Evolutionary conservation across 2,113 vertebrate species (phyloP).

Genomic region (Dasyprocta punctata): DNA sequence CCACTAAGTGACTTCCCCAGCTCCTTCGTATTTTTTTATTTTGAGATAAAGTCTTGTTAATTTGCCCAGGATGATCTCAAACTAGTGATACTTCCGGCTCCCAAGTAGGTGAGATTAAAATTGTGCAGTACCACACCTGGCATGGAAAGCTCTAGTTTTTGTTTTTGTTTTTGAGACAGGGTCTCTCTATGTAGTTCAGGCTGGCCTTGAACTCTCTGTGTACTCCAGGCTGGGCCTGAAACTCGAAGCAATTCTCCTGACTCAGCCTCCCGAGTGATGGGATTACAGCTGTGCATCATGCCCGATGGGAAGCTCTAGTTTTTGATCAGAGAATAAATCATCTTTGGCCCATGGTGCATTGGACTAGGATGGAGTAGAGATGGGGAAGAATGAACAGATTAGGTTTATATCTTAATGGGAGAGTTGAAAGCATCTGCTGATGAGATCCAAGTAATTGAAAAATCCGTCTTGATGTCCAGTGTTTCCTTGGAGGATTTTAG

Average conservation of each 20-base stretch:
- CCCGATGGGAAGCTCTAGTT: neutral
- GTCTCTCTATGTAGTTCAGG: neutral
- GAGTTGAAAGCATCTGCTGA: neutral
- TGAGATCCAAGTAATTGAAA: neutral
- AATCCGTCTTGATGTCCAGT: accelerated
- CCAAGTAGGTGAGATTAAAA: neutral
- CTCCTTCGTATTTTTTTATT: neutral
- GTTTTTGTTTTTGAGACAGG: neutral
- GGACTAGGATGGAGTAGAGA: no score
- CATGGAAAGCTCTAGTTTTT: neutral
- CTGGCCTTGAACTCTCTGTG: neutral
- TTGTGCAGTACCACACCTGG: neutral
- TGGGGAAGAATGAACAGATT: neutral
- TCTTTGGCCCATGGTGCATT: neutral
- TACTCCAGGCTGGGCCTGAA: neutral
- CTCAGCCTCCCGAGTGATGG: neutral
- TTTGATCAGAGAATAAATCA: neutral
- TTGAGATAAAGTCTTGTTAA: neutral
- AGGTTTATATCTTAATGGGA: neutral
- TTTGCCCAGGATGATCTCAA: neutral
- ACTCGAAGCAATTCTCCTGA: neutral
- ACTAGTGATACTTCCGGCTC: neutral
- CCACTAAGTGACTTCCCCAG: neutral
- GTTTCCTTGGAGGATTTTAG: neutral
- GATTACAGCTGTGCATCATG: neutral